Conservation (phyloP, 2,888 invertebrate genomes). For the Cacoxenus indagator region DNA sequence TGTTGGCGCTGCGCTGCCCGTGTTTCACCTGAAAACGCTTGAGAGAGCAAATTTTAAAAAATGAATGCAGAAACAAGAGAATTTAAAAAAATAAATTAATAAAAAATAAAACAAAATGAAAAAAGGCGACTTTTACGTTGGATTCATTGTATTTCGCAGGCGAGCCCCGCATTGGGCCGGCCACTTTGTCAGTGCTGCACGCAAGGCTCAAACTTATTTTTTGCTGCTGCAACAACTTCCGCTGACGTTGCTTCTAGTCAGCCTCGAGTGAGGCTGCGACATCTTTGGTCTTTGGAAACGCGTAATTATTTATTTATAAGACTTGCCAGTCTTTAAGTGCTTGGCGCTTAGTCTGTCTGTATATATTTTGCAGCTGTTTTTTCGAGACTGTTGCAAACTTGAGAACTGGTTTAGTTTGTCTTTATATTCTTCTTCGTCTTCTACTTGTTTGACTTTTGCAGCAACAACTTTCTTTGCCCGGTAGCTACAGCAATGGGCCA, state of each 20-base stretch:
- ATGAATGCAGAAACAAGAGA: neutral
- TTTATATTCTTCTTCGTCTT: neutral
- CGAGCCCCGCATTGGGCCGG: neutral
- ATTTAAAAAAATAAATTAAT: neutral
- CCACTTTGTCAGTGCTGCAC: neutral
- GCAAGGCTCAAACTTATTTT: constrained; percentile 1
- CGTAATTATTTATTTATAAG: constrained; percentile 23
- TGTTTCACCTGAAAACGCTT: too few species aligned
- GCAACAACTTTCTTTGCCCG: constrained; percentile 57
- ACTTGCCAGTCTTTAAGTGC: constrained; percentile 7
- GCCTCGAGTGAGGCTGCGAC: neutral
- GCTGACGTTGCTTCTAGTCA: constrained; percentile 45
- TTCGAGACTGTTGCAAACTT: neutral
- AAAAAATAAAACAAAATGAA: neutral
- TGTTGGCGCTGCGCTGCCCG: too few species aligned
- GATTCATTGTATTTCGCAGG: neutral
- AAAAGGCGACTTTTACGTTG: neutral
- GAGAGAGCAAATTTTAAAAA: too few species aligned
- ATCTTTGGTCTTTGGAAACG: constrained; percentile 29
- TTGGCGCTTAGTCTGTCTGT: neutral
- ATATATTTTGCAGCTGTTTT: neutral
- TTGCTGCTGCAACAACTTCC: constrained; percentile 52
- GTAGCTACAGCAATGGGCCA: constrained; percentile 38
- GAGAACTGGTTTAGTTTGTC: constrained; percentile 48
- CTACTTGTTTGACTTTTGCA: constrained; percentile 31